Evolutionary conservation across 1,140 invertebrate genomes (phyloP).

Genomic region (Bursaphelenchus mucronatus): DNA sequence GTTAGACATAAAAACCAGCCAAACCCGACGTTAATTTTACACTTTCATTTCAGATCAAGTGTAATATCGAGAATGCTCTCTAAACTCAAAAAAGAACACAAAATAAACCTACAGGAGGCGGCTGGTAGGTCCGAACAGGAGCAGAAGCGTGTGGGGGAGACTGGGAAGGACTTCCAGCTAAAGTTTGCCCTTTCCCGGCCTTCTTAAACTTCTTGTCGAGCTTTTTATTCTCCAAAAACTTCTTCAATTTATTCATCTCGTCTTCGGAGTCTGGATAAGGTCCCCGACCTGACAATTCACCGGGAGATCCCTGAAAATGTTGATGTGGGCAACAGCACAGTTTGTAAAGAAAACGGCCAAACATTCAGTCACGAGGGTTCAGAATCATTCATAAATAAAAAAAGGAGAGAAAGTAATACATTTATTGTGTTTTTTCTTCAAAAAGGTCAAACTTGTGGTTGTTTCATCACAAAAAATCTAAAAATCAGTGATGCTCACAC

Average conservation of each 20-base stretch:
- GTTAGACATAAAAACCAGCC: not conserved
- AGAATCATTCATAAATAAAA: too few species aligned
- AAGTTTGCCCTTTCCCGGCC: constrained; percentile 10
- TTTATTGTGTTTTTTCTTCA: too few species aligned
- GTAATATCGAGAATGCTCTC: not conserved
- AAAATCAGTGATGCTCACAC: too few species aligned
- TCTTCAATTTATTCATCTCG: constrained; percentile 18
- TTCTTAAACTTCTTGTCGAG: constrained; percentile 17
- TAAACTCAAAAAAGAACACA: constrained; percentile 12
- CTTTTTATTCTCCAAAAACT: constrained; percentile 20
- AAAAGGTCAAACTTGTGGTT: too few species aligned
- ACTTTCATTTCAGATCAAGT: constrained; percentile 3
- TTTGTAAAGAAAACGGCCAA: too few species aligned
- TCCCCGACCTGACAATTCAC: too few species aligned
- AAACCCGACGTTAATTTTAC: not conserved
- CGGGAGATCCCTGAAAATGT: too few species aligned
- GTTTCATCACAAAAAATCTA: too few species aligned
- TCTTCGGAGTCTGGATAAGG: too few species aligned
- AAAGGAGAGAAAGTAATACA: too few species aligned
- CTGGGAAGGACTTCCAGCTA: not conserved
- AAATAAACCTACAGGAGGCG: constrained; percentile 6
- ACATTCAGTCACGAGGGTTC: too few species aligned
- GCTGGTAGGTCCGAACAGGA: not conserved
- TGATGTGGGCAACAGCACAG: too few species aligned
- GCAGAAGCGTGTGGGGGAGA: not conserved